Conservation (phyloP, 2,113 vertebrate species). For the Neolamprologus cancellatus region DNA sequence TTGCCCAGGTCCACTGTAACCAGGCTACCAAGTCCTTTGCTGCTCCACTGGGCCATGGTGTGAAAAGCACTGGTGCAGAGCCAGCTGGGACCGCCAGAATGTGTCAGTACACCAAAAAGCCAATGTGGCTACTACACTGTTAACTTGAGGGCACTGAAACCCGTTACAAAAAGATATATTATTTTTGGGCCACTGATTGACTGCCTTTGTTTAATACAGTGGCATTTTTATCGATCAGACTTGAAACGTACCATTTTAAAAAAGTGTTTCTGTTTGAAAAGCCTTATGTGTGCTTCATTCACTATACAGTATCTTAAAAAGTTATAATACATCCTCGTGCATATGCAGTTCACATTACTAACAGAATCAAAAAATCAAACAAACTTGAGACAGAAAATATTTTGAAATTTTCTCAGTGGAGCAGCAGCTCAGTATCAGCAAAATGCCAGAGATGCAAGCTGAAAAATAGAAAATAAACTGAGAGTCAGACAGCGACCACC, state of each 20-base stretch:
- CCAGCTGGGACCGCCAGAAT: conserved; percentile 32
- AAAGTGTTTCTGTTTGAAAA: background rate
- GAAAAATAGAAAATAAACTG: background rate
- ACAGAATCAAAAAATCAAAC: background rate
- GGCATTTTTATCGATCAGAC: background rate
- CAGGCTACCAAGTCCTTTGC: conserved; percentile 24
- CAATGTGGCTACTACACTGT: conserved; percentile 5
- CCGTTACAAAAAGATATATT: background rate
- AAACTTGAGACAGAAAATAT: background rate
- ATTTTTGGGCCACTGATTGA: background rate
- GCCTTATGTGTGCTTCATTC: background rate
- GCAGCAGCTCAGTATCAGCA: background rate
- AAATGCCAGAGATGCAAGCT: background rate
- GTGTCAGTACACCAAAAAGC: background rate
- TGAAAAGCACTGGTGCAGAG: conserved; percentile 41
- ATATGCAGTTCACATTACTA: background rate
- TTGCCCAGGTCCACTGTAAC: conserved; percentile 50
- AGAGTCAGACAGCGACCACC: conserved; percentile 12
- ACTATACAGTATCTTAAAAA: background rate
- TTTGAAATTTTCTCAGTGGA: background rate
- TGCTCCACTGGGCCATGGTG: conserved; percentile 37
- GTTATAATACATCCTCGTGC: background rate
- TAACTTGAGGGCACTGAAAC: conserved; percentile 8
- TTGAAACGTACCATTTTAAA: background rate
- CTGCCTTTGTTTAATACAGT: background rate